Evolutionary conservation across 2,113 vertebrate species (phyloP), one percentile per base, ranked within the genome.

Genomic region (Tauraco erythrolophus): DNA sequence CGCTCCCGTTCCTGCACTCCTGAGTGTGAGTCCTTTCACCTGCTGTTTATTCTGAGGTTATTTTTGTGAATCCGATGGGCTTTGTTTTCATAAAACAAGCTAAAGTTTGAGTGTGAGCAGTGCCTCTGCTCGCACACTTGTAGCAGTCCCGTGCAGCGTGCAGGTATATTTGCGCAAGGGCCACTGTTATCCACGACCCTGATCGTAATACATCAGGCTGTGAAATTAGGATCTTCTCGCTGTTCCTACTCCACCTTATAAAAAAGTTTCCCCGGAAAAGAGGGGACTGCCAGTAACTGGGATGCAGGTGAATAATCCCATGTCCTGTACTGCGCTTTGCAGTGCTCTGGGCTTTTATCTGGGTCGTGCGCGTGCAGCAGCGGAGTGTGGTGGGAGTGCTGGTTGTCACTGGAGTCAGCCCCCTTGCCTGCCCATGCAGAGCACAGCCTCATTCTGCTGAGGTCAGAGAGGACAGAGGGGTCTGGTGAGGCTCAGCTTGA

Each of bases 71-170:
- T 24, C 65, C 57, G 4, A 14, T 27, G 66, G 43, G 27, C 43
- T 90, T 56, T 28, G 14, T 76, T 96, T 12, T 14, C 24, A 10
- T 62, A 31, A 43, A 33, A 41, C 0, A 3, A 71, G 43, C 39
- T 72, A 6, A 5, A 28, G 46, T 19, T 53, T 7, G 23, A 18
- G 1, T 7, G 37, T 27, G 48, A 58, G 75, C 17, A 65, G 41
- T 25, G 19, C 45, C 43, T 50, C 25, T 69, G 61, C 41, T 66
- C 88, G 30, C 87, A 14, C 12, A 4, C 39, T 56, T 33, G 5
- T 16, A 21, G 50, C 71, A 48, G 30, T 4, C 45, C 68, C 0
- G 0, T 7, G 56, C 25, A 43, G 50, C 19, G 2, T 0, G 9
- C 9, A 15, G 70, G 35, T 43, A 2, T 12, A 4, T 54, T 11